Percentiles rank a stretch among this genome's conserved stretches.
Conservation (phyloP, 2,888 invertebrate species). For the Rutpela maculata region DNA sequence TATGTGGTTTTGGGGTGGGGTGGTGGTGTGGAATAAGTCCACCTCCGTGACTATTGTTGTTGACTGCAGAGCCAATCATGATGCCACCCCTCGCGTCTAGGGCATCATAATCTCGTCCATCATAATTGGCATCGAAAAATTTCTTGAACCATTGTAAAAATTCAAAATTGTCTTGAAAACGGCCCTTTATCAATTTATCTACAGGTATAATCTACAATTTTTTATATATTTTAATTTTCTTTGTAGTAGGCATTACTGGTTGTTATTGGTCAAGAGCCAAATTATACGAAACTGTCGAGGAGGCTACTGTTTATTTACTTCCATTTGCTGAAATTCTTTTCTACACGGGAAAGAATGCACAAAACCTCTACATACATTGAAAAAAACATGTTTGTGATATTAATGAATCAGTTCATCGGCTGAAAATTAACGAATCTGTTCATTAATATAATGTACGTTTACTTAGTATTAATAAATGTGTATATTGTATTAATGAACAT, state of each 20-base stretch:
- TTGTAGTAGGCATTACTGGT: neutral
- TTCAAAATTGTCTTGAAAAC: slow-evolving; percentile 99
- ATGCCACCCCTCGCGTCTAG: slow-evolving; percentile 90
- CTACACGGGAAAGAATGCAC: too few relatives aligned
- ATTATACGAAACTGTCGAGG: neutral
- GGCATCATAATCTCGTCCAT: slow-evolving; percentile 97
- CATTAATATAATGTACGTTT: too few relatives aligned
- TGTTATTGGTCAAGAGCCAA: slow-evolving; percentile 9
- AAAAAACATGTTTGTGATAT: too few relatives aligned
- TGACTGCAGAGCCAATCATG: slow-evolving; percentile 79
- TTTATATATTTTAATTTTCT: slow-evolving; percentile 29
- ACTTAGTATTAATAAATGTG: too few relatives aligned
- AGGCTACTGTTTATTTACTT: too few relatives aligned
- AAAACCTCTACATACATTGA: too few relatives aligned
- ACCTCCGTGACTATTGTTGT: slow-evolving; percentile 40
- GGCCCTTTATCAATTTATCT: slow-evolving; percentile 98
- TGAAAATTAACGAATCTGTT: too few relatives aligned
- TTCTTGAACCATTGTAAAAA: slow-evolving; percentile 99
- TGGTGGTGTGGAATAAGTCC: slow-evolving; percentile 44
- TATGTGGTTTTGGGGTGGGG: slow-evolving; percentile 61
- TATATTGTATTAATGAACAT: too few relatives aligned
- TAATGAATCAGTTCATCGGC: too few relatives aligned
- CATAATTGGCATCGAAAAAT: slow-evolving; percentile 99
- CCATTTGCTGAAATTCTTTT: too few relatives aligned
- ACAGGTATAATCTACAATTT: slow-evolving; percentile 95